These are phyloP conservation scores for Sepioteuthis lessoniana DNA, from an alignment of 2,888 invertebrate species.

Conservation along the genomic window DNA sequence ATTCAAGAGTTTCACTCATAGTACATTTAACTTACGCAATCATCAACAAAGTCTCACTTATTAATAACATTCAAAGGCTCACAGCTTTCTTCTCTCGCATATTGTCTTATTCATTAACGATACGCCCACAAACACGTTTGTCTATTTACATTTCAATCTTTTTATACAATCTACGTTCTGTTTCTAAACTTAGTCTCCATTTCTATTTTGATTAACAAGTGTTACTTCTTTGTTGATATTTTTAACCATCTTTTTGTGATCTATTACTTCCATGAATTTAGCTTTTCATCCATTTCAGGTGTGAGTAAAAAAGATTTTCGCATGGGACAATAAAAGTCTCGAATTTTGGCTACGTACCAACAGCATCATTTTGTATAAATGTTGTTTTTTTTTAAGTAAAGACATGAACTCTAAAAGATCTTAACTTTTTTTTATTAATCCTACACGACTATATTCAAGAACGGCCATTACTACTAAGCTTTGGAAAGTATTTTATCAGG, in stretches of 20 bases:
- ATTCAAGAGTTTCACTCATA: background rate
- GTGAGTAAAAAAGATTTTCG: background rate
- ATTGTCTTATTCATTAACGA: background rate
- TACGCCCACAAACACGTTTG: background rate
- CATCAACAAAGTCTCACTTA: background rate
- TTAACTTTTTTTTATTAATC: too few relatives aligned
- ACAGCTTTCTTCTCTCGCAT: background rate
- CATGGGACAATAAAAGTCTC: background rate
- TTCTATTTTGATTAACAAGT: background rate
- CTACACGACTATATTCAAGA: too few relatives aligned
- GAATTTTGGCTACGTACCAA: background rate
- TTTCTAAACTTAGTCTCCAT: background rate
- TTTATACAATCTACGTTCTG: background rate
- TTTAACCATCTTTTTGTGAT: background rate
- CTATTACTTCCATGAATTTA: background rate
- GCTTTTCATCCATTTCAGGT: background rate
- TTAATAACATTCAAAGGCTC: background rate
- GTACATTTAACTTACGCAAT: background rate
- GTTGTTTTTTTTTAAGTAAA: background rate
- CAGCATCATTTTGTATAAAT: background rate
- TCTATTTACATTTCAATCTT: slow-evolving; percentile 14
- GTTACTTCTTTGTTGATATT: background rate
- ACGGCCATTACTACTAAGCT: too few relatives aligned
- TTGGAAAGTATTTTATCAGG: too few relatives aligned
- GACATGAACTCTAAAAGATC: too few relatives aligned